Base-by-base conservation (phyloP, 2,888 invertebrate species). In the Lacanobia oleracea region DNA sequence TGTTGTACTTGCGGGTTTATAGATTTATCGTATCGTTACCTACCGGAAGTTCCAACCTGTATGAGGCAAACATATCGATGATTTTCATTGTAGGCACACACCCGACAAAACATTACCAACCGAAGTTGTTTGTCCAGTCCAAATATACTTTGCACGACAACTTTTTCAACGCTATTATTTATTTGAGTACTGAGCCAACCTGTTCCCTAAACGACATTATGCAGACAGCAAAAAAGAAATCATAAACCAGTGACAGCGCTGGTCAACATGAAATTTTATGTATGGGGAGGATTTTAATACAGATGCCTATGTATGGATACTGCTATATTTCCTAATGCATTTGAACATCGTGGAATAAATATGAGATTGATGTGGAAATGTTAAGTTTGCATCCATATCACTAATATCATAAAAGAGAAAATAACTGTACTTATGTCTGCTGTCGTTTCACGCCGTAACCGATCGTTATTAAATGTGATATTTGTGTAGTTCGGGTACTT, bases 131-230 rank as follows among this genome's bases (percentile, higher is more conserved):
- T 85, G 82, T 78, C 83, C 86, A 89, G 87, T 88, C 85, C 87
- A 88, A 91, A 89, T 84, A 91, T 88, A 89, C 81, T 78, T 83
- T 82, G 81, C 86, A 85, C 85, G 87, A 88, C 88, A 87, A 83
- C 81, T 89, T 87, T 89, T 90, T 88, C 79, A 88, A 87, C 86
- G 82, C 88, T 77, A 77, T 72, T 83, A 77, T 73, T 67, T 79
- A 74, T 72, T 59, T 67, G 72, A 67, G 67, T 59, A 73, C 73
- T 73, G 33, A 77, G 60, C 71, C 23, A 81, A 82, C 73, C 81
- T 77, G 78, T 75, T 81, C 60, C 70, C 51, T 61, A 82, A 76
- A 83, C 56, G n/a, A 70, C 51, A 76, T 74, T 62, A 60, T 72
- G 67, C 67, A n/a, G 40, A 48, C 43, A 62, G 54, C 56, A 77